phyloP scores from a whole-genome alignment of 2,888 invertebrate species.

The Volucella inflata region DNA sequence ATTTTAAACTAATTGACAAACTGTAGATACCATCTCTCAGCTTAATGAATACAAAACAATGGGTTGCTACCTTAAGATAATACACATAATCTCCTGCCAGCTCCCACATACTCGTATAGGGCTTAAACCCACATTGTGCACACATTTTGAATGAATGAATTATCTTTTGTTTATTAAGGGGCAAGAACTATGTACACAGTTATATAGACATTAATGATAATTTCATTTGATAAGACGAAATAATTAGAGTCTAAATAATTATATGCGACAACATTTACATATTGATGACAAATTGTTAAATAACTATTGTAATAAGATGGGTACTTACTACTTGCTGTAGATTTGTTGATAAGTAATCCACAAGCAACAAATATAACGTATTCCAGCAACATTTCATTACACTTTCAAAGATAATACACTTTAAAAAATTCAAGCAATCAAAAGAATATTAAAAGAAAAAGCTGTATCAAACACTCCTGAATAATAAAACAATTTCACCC shows the following conservation, averaged over 20 bases:
- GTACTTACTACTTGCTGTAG: conserved; percentile 77
- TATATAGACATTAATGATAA: conserved; percentile 33
- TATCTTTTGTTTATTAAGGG: conserved; percentile 24
- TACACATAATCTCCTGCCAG: background rate
- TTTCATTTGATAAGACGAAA: conserved; percentile 3
- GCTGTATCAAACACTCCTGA: conserved; percentile 38
- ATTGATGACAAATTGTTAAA: conserved; percentile 1
- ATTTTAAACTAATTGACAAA: conserved; percentile 69
- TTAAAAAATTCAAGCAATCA: conserved; percentile 34
- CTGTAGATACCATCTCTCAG: conserved; percentile 45
- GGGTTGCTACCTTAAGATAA: conserved; percentile 23
- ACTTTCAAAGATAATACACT: conserved; percentile 49
- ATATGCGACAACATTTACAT: background rate
- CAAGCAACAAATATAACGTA: conserved; percentile 82
- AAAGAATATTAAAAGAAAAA: conserved; percentile 1
- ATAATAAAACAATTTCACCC: conserved; percentile 17
- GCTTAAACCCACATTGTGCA: conserved; percentile 5
- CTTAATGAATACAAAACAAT: conserved; percentile 28
- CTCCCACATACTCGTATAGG: background rate
- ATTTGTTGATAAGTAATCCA: conserved; percentile 81
- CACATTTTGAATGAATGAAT: conserved; percentile 31
- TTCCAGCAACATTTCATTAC: conserved; percentile 84
- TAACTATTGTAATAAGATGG: conserved; percentile 13
- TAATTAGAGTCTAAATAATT: conserved; percentile 6
- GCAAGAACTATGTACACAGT: conserved; percentile 3